phyloP scores from a whole-genome alignment of 92 coral and sea anemone species.

The Isaurus tuberculatus region DNA sequence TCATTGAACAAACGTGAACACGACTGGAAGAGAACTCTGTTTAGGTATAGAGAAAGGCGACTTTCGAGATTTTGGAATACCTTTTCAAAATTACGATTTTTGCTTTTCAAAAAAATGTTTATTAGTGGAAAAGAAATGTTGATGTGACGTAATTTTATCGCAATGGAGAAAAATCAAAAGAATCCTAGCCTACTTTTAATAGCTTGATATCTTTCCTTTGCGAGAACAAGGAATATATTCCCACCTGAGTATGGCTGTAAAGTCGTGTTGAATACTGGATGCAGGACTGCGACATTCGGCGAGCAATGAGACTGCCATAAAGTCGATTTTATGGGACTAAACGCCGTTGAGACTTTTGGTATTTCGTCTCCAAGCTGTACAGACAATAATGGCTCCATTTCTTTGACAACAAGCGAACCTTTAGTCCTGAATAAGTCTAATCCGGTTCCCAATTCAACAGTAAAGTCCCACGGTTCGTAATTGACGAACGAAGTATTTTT shows the following conservation, averaged over 20 bases:
- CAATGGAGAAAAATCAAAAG: not conserved
- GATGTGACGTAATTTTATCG: too few relatives aligned
- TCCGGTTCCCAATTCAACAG: slow-evolving; percentile 81
- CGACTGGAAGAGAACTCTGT: too few relatives aligned
- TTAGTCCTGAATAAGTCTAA: slow-evolving; percentile 79
- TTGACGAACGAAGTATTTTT: slow-evolving; percentile 2
- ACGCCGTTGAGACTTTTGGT: slow-evolving; percentile 28
- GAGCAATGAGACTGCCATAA: slow-evolving; percentile 82
- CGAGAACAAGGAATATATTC: not conserved
- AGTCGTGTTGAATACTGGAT: slow-evolving; percentile 63
- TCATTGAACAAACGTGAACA: too few relatives aligned
- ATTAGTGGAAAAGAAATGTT: too few relatives aligned
- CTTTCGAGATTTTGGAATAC: too few relatives aligned
- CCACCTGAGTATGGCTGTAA: slow-evolving; percentile 76
- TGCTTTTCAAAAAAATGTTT: too few relatives aligned
- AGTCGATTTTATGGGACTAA: slow-evolving; percentile 48
- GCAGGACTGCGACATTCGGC: slow-evolving; percentile 73
- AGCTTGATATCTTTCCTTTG: too few relatives aligned
- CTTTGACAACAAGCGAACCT: slow-evolving; percentile 80
- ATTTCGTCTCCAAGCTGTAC: slow-evolving; percentile 74
- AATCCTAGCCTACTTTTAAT: not conserved
- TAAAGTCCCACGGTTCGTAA: slow-evolving; percentile 73
- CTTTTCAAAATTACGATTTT: too few relatives aligned
- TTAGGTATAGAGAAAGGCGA: too few relatives aligned
- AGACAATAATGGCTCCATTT: slow-evolving; percentile 71